phyloP scores from a whole-genome alignment of 2,797 vertebrate genomes.

The Alauda arvensis region DNA sequence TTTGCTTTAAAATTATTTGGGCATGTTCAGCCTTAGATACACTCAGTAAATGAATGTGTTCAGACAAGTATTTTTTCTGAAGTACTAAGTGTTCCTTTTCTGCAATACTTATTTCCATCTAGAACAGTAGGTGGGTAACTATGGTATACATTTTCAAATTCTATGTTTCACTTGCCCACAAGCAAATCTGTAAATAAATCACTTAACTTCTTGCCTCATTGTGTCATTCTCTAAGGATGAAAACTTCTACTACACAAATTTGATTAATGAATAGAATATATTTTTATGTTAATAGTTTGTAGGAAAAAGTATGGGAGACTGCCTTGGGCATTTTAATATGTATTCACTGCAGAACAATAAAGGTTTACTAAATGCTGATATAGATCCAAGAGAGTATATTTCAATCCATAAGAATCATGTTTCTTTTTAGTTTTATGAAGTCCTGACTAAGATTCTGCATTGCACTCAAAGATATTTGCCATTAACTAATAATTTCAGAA shows the following conservation, averaged over 20 bases:
- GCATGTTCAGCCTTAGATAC: neutral
- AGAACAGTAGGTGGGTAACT: neutral
- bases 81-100: neutral
- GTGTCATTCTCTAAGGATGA: neutral
- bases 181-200: neutral
- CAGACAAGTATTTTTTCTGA: constrained; percentile 21
- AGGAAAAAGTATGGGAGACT: neutral
- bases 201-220: neutral
- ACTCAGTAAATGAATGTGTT: neutral
- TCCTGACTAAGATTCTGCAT: neutral
- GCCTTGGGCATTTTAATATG: neutral
- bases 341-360: neutral
- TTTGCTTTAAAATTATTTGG: constrained; percentile 31
- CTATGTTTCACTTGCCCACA: neutral
- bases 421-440: neutral
- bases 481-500: neutral
- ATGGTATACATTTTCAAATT: neutral
- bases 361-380: neutral
- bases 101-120: neutral
- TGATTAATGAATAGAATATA: neutral
- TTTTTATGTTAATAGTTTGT: neutral
- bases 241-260: neutral
- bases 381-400: neutral
- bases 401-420: neutral
- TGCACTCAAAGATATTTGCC: neutral